Percentiles rank a stretch among this genome's conserved stretches.
phyloP scores from a whole-genome alignment of 2,113 vertebrate genomes.

The Lota lota region DNA sequence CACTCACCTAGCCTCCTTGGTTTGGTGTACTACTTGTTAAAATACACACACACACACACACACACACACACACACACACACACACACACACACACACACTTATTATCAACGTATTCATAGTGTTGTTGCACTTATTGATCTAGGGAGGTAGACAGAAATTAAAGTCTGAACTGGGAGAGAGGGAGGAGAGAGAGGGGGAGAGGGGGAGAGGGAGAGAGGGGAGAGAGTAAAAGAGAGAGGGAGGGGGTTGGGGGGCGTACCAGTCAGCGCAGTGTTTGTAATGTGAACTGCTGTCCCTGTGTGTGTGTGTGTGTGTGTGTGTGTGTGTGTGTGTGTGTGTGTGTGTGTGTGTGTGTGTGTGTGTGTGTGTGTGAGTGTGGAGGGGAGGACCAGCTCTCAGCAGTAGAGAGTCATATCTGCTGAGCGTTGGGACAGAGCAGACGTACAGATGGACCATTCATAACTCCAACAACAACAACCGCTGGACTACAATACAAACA shows the following conservation, averaged over 20 bases:
- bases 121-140: neutral
- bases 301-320: constrained; percentile 11
- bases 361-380: constrained; percentile 6
- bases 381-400: constrained; percentile 45
- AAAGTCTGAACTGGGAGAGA: neutral
- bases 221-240: neutral
- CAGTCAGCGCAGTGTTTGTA: constrained; percentile 48
- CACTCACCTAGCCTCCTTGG: neutral
- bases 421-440: neutral
- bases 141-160: neutral
- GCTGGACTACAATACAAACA: neutral
- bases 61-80: neutral
- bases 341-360: constrained; percentile 9
- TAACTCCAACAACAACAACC: neutral
- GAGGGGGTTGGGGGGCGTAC: constrained; percentile 27
- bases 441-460: neutral
- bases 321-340: constrained; percentile 26
- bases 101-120: neutral
- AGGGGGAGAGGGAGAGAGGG: constrained; percentile 2
- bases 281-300: constrained; percentile 24
- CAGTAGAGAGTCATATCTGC: constrained; percentile 22
- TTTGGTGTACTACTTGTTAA: no score
- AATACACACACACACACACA: neutral
- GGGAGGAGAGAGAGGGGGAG: neutral
- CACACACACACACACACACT: constrained; percentile 3